Evolutionary conservation across 2,113 vertebrate genomes (phyloP).

Genomic region (Polypterus bichir): DNA sequence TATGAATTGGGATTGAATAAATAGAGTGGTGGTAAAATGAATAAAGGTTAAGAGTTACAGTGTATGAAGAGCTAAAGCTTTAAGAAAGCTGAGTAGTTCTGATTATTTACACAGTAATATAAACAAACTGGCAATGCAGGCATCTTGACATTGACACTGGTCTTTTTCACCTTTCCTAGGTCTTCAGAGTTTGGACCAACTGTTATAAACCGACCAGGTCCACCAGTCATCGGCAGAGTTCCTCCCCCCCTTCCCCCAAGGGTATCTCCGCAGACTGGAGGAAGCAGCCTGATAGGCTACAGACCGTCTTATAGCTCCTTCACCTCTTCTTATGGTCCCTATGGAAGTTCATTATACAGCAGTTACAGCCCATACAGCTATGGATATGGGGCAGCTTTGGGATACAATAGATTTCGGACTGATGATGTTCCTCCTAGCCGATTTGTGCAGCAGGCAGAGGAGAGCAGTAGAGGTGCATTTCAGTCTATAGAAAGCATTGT

Average conservation of each 20-base stretch:
- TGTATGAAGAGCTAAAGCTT: too few species aligned
- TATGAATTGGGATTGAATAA: too few species aligned
- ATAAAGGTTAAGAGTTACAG: too few species aligned
- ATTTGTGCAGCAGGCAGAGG: constrained; percentile 92
- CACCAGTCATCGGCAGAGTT: constrained; percentile 65
- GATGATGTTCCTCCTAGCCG: constrained; percentile 77
- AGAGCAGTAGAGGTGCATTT: constrained; percentile 90
- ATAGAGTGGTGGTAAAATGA: too few species aligned
- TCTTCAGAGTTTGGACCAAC: constrained; percentile 61
- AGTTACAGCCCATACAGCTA: constrained; percentile 62
- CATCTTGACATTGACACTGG: neutral
- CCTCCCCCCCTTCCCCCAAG: constrained; percentile 74
- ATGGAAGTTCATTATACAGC: constrained; percentile 66
- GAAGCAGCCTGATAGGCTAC: constrained; percentile 46
- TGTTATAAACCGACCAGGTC: constrained; percentile 48
- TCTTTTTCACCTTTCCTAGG: constrained; percentile 38
- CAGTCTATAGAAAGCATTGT: constrained; percentile 97
- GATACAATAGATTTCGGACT: constrained; percentile 61
- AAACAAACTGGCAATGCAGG: too few species aligned
- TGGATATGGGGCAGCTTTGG: constrained; percentile 57
- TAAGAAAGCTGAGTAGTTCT: too few species aligned
- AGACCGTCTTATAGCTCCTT: constrained; percentile 71
- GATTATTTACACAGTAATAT: too few species aligned
- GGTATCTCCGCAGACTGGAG: constrained; percentile 58
- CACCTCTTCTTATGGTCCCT: constrained; percentile 65